These are phyloP conservation scores for Aplocera efformata DNA, from an alignment of 2,888 invertebrate species.

Conservation along the genomic window DNA sequence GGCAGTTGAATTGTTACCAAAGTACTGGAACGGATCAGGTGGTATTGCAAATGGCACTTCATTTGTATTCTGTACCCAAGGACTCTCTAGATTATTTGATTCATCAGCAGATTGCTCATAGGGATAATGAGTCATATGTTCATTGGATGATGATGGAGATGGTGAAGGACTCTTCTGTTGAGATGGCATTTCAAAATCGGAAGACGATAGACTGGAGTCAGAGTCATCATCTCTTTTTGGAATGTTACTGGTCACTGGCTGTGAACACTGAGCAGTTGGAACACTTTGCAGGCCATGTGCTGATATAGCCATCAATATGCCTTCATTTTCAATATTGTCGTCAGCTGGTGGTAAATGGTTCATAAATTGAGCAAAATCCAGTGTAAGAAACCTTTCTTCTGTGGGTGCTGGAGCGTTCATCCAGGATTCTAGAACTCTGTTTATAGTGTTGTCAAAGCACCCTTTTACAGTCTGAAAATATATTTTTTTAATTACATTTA, in stretches of 20 bases:
- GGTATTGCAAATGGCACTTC: conserved; percentile 25
- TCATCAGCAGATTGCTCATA: conserved; percentile 31
- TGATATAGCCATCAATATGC: conserved; percentile 87
- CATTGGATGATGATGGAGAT: neutral
- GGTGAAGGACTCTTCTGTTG: conserved; percentile 31
- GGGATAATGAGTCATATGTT: conserved; percentile 40
- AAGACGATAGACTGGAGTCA: conserved; percentile 24
- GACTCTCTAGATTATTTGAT: conserved; percentile 28
- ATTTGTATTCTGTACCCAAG: conserved; percentile 28
- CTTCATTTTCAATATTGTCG: conserved; percentile 84
- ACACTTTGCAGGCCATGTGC: conserved; percentile 83
- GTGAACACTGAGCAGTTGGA: conserved; percentile 7
- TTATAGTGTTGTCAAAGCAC: conserved; percentile 85
- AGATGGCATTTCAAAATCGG: conserved; percentile 44
- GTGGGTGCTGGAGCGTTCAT: conserved; percentile 67
- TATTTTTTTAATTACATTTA: conserved; percentile 2
- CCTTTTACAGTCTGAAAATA: conserved; percentile 79
- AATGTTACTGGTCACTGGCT: conserved; percentile 28
- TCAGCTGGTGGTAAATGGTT: conserved; percentile 78
- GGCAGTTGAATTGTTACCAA: conserved; percentile 34
- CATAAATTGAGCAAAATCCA: conserved; percentile 75
- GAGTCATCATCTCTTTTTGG: conserved; percentile 14
- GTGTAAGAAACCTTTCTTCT: conserved; percentile 52
- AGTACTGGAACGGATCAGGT: conserved; percentile 26
- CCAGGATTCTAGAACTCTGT: conserved; percentile 83